A percentile compares a stretch with the other conserved stretches of the same genome.
phyloP scores from a whole-genome alignment of 2,113 vertebrate genomes.

The Channa argus region DNA sequence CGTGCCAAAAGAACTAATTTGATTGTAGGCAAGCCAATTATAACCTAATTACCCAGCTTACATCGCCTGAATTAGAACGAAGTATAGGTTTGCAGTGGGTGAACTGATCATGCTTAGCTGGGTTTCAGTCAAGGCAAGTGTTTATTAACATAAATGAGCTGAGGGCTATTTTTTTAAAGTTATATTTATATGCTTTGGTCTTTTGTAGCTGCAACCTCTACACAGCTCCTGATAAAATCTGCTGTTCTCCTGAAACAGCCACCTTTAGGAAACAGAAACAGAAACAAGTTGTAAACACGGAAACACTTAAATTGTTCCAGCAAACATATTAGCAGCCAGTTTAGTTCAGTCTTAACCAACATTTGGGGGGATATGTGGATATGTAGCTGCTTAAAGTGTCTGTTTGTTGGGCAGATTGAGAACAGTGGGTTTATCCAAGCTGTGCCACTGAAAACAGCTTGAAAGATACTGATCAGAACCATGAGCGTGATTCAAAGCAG shows the following conservation, averaged over 20 bases:
- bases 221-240: constrained; percentile 18
- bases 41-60: constrained; percentile 73
- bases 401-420: background rate
- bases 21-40: constrained; percentile 72
- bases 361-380: too few relatives aligned
- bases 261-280: background rate
- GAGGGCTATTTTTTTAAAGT: constrained; percentile 36
- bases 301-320: background rate
- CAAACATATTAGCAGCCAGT: background rate
- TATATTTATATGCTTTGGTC: background rate
- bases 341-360: too few relatives aligned
- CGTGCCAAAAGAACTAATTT: constrained; percentile 61
- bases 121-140: constrained; percentile 53
- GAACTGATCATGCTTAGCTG: constrained; percentile 59
- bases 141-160: constrained; percentile 65
- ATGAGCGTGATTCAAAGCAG: background rate
- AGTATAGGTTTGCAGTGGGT: constrained; percentile 44
- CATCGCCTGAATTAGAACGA: constrained; percentile 67
- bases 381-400: too few relatives aligned
- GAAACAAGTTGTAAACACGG: background rate
- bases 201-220: background rate
- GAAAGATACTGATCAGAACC: too few relatives aligned
- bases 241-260: constrained; percentile 10
- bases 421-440: background rate
- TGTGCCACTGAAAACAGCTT: too few relatives aligned